Evolutionary conservation across 2,888 invertebrate species (phyloP).

Genomic region (Herminia tarsipennalis): DNA sequence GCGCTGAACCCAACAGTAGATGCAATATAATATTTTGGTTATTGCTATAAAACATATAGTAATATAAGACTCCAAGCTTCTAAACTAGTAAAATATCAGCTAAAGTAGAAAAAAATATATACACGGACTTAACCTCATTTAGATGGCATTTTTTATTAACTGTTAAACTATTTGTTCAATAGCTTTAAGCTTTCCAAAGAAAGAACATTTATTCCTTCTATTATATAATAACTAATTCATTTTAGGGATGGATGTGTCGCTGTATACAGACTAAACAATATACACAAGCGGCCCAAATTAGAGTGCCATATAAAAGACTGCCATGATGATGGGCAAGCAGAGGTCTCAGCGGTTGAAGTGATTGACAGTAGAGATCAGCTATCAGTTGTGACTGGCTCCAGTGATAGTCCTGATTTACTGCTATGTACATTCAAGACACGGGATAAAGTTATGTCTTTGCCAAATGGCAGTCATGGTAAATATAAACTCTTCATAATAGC

Average conservation of each 20-base stretch:
- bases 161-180: neutral
- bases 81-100: no score
- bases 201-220: neutral
- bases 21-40: no score
- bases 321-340: slow-evolving; percentile 62
- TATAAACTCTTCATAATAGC: no score
- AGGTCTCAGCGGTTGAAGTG: slow-evolving; percentile 72
- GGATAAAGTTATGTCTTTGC: slow-evolving; percentile 6
- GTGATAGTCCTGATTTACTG: slow-evolving; percentile 48
- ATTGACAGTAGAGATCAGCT: slow-evolving; percentile 40
- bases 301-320: slow-evolving; percentile 63
- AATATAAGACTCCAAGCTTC: no score
- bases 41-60: no score
- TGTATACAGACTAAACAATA: slow-evolving; percentile 53
- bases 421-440: slow-evolving; percentile 33
- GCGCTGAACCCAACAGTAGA: no score
- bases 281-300: slow-evolving; percentile 51
- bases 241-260: slow-evolving; percentile 73
- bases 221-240: no score
- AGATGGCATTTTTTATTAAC: no score
- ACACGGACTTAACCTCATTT: no score
- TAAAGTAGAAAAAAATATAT: no score
- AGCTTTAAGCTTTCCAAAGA: neutral
- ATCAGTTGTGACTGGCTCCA: slow-evolving; percentile 60
- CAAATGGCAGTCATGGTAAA: slow-evolving; percentile 25